Evolutionary conservation across 2,888 invertebrate genomes (phyloP).

Genomic region (Eupithecia tripunctaria): DNA sequence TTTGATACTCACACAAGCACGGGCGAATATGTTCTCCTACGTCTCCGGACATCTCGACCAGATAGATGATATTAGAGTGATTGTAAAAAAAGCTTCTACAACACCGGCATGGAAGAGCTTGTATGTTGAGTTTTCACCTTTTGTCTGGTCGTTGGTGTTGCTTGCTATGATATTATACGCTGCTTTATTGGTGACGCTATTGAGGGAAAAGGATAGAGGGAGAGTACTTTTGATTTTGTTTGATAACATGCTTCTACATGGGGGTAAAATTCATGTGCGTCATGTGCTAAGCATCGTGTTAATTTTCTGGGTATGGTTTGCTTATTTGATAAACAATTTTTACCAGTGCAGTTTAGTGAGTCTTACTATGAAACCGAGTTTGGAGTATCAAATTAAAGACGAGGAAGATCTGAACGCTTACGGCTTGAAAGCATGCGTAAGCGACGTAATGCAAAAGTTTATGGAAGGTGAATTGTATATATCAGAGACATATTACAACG

Average conservation of each 20-base stretch:
- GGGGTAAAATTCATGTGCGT: constrained; percentile 45
- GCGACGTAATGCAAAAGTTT: constrained; percentile 46
- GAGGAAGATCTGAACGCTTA: constrained; percentile 44
- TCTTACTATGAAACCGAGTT: constrained; percentile 46
- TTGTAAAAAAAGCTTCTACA: constrained; percentile 54
- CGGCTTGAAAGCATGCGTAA: constrained; percentile 59
- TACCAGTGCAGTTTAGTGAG: constrained; percentile 52
- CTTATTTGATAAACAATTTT: constrained; percentile 50
- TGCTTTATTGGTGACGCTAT: constrained; percentile 43
- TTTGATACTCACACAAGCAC: constrained; percentile 45
- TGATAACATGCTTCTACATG: constrained; percentile 54
- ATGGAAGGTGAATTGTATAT: constrained; percentile 31
- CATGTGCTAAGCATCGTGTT: constrained; percentile 47
- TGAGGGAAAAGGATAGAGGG: constrained; percentile 48
- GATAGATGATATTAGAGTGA: constrained; percentile 54
- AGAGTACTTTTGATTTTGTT: constrained; percentile 52
- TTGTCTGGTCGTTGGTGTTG: constrained; percentile 56
- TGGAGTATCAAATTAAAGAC: constrained; percentile 42
- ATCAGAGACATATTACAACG: not conserved
- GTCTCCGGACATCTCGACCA: constrained; percentile 53
- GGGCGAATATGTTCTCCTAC: constrained; percentile 52
- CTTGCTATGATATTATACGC: constrained; percentile 49
- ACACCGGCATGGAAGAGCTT: constrained; percentile 54
- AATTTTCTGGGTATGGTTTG: constrained; percentile 61
- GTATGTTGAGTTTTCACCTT: constrained; percentile 55